A percentile compares a stretch with the other conserved stretches of the same genome.
phyloP scores from a whole-genome alignment of 2,113 vertebrate species.

The Bothrops jararaca region DNA sequence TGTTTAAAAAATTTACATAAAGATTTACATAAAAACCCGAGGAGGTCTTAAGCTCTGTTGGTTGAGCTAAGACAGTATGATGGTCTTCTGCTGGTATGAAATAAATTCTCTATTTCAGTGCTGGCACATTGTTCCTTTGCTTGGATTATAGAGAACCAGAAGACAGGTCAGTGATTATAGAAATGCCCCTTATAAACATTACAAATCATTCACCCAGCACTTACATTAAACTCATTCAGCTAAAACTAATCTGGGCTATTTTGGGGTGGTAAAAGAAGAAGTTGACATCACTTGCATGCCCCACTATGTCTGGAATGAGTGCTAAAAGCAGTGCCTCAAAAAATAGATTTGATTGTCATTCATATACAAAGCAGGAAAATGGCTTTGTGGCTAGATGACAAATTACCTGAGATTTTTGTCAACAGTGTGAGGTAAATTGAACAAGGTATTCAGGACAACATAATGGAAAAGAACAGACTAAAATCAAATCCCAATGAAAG shows the following conservation, averaged over 20 bases:
- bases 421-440: neutral
- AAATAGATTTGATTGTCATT: neutral
- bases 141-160: neutral
- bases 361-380: neutral
- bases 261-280: neutral
- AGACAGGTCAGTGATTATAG: neutral
- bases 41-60: neutral
- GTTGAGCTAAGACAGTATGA: neutral
- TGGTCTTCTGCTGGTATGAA: neutral
- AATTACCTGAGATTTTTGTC: neutral
- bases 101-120: neutral
- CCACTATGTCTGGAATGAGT: neutral
- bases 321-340: neutral
- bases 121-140: neutral
- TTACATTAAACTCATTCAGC: neutral
- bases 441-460: neutral
- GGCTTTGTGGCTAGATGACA: neutral
- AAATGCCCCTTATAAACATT: neutral
- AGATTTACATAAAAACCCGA: too few relatives aligned
- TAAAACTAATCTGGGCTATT: neutral
- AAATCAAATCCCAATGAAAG: neutral
- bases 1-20: too few relatives aligned
- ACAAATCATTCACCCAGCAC: neutral
- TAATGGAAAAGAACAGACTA: neutral
- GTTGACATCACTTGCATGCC: neutral